Conservation (phyloP, 2,888 invertebrate genomes). For the Agonopterix arenella region DNA sequence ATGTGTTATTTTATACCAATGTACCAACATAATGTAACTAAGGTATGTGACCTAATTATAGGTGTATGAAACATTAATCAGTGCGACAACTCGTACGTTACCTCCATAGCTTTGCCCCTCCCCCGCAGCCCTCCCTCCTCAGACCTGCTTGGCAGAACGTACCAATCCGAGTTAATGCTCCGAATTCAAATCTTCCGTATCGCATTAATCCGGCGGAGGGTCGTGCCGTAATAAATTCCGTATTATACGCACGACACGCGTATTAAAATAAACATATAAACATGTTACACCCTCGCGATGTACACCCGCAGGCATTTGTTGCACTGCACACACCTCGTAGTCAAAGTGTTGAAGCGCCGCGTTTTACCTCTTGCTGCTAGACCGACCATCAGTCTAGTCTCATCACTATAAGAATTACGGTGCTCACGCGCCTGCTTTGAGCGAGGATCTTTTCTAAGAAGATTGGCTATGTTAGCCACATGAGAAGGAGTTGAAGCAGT, state of each 20-base stretch:
- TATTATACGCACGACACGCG: constrained; percentile 77
- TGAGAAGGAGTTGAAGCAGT: no score
- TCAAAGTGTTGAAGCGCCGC: no score
- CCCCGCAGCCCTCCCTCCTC: constrained; percentile 14
- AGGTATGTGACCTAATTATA: constrained; percentile 17
- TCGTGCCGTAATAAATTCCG: constrained; percentile 73
- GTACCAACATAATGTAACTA: neutral
- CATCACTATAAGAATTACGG: no score
- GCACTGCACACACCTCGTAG: no score
- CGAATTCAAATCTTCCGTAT: constrained; percentile 76
- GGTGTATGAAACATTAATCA: constrained; percentile 31
- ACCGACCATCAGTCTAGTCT: no score
- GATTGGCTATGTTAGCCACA: no score
- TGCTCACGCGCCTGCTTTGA: no score
- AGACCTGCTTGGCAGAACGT: constrained; percentile 32
- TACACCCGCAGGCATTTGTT: constrained; percentile 29
- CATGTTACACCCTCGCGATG: constrained; percentile 66
- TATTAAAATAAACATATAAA: constrained; percentile 78
- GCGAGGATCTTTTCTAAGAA: no score
- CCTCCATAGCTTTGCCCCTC: neutral
- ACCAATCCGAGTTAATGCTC: constrained; percentile 73
- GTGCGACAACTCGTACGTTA: neutral
- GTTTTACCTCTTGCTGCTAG: no score
- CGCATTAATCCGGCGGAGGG: constrained; percentile 72
- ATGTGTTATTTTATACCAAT: no score